A percentile compares a stretch with the other conserved stretches of the same genome.
Evolutionary conservation across 2,113 vertebrate species (phyloP).

Genomic region (Pygoscelis antarcticus): DNA sequence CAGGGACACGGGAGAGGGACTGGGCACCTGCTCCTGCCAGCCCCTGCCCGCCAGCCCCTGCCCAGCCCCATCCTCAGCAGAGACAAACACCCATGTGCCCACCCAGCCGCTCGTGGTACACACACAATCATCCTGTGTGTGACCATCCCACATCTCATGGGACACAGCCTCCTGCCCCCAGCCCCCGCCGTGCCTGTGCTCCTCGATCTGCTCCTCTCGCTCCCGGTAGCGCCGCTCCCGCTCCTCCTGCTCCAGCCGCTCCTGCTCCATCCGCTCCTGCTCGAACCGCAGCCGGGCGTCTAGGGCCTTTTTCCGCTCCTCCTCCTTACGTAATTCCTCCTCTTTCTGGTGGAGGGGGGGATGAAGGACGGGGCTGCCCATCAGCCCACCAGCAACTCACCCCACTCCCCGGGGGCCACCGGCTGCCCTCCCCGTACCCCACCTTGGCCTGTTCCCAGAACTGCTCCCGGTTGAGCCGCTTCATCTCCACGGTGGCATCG

Average conservation of each 20-base stretch:
- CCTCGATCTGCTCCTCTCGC: slow-evolving; percentile 92
- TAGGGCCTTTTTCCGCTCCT: slow-evolving; percentile 87
- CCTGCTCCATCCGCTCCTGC: slow-evolving; percentile 95
- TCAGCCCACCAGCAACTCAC: background rate
- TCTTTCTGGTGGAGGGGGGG: slow-evolving; percentile 79
- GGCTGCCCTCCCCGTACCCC: background rate
- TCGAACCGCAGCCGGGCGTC: slow-evolving; percentile 92
- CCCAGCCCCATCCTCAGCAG: background rate
- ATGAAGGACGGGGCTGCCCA: background rate
- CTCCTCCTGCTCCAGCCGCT: slow-evolving; percentile 93
- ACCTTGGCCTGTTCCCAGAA: slow-evolving; percentile 99
- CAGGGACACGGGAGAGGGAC: accelerated
- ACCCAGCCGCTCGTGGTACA: accelerated
- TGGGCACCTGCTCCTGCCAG: background rate
- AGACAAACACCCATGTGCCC: background rate
- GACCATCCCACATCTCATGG: too few relatives aligned
- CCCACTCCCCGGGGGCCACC: accelerated
- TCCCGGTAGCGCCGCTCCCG: slow-evolving; percentile 90
- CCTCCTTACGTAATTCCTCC: slow-evolving; percentile 94
- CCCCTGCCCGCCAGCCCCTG: background rate
- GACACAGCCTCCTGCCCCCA: background rate
- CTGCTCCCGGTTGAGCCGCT: slow-evolving; percentile 95
- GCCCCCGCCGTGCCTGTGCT: slow-evolving; percentile 82
- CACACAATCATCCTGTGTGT: accelerated
- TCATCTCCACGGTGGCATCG: slow-evolving; percentile 96